Evolutionary conservation across 2,797 vertebrate species (phyloP).

Genomic region (Enteromius trimaculatus): DNA sequence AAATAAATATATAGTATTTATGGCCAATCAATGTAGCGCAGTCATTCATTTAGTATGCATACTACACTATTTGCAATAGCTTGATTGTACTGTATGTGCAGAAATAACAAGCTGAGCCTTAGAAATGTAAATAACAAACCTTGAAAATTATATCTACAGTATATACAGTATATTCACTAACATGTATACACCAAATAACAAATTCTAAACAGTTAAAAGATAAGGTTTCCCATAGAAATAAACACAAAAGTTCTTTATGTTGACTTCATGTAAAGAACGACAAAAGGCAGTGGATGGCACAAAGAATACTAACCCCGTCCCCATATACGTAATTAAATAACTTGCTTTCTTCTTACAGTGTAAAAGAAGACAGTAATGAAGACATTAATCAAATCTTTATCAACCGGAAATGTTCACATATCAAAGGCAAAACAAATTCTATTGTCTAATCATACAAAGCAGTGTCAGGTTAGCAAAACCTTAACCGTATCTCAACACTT

Average conservation of each 20-base stretch:
- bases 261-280: slow-evolving; percentile 5
- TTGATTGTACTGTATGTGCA: background rate
- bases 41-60: background rate
- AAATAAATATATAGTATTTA: background rate
- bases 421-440: background rate
- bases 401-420: slow-evolving; percentile 1
- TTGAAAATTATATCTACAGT: background rate
- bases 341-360: background rate
- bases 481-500: background rate
- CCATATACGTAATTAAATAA: background rate
- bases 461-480: background rate
- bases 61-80: background rate
- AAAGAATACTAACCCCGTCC: background rate
- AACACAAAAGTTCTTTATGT: background rate
- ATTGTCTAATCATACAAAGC: slow-evolving; percentile 23
- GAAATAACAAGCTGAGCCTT: background rate
- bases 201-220: background rate
- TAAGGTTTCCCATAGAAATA: background rate
- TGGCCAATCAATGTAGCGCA: too few species aligned
- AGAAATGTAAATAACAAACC: background rate
- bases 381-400: slow-evolving; percentile 11
- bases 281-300: slow-evolving; percentile 23
- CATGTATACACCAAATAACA: background rate
- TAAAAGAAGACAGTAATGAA: slow-evolving; percentile 1
- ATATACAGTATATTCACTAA: background rate